Conservation (phyloP, 2,888 invertebrate species). For the Didymodactylos carnosus region DNA sequence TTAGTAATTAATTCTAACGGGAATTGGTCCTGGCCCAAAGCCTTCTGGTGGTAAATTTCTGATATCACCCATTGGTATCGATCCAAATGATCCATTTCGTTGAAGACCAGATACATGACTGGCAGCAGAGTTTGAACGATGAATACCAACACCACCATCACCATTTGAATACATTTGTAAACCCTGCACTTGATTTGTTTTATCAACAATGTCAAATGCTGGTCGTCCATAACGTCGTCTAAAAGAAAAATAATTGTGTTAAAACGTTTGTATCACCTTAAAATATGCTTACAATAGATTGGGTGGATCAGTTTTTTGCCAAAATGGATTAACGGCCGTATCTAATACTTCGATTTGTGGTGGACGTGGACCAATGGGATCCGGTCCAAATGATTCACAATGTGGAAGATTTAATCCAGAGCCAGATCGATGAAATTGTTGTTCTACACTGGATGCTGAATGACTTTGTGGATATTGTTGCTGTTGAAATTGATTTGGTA, state of each 20-base stretch:
- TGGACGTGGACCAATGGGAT: too few relatives aligned
- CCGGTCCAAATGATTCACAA: too few relatives aligned
- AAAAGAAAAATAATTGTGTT: too few relatives aligned
- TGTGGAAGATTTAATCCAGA: background rate
- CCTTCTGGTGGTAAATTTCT: too few relatives aligned
- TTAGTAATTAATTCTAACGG: too few relatives aligned
- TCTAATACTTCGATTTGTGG: background rate
- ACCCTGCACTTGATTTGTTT: background rate
- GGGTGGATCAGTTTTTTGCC: background rate
- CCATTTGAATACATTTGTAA: background rate
- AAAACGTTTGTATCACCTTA: too few relatives aligned
- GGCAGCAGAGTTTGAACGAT: background rate
- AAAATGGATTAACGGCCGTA: background rate
- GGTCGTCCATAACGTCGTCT: background rate
- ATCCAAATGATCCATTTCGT: too few relatives aligned
- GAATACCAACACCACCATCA: background rate
- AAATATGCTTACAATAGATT: too few relatives aligned
- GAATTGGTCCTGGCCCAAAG: too few relatives aligned
- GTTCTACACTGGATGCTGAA: background rate
- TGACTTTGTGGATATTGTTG: too few relatives aligned
- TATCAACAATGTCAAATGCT: background rate
- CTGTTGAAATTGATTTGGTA: background rate
- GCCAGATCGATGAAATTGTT: background rate
- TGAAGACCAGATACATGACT: background rate
- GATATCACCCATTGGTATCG: too few relatives aligned